Conservation (phyloP, 2,797 vertebrate species). For the Pyrocephalus nanus region DNA sequence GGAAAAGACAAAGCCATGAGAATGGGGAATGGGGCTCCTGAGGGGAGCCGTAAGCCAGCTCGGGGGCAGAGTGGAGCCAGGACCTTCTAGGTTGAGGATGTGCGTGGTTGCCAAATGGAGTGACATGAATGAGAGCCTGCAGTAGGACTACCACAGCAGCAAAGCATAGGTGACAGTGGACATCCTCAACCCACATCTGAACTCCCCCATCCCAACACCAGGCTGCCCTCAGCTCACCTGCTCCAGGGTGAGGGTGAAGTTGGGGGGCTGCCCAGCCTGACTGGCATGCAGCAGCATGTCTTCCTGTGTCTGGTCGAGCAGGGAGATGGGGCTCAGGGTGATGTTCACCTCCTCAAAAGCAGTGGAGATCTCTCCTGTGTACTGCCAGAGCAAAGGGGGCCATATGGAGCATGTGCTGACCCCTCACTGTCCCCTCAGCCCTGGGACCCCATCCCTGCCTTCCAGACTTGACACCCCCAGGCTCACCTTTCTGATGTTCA, state of each 20-base stretch:
- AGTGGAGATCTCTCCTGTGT: constrained; percentile 73
- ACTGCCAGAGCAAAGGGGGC: constrained; percentile 63
- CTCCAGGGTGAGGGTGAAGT: constrained; percentile 61
- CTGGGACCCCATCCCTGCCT: neutral
- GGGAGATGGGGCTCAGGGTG: constrained; percentile 64
- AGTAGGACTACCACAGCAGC: neutral
- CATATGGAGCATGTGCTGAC: neutral
- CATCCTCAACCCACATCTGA: neutral
- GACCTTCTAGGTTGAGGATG: neutral
- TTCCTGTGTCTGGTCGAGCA: constrained; percentile 72
- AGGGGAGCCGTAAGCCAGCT: neutral
- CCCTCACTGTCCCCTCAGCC: neutral
- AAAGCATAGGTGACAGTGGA: neutral
- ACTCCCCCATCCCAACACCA: neutral
- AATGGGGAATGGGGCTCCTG: rapidly evolving
- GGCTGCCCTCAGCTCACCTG: constrained; percentile 70
- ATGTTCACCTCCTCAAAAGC: constrained; percentile 74
- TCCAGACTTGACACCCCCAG: neutral
- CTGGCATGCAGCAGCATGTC: constrained; percentile 59
- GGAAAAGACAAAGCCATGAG: neutral
- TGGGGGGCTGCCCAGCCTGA: neutral
- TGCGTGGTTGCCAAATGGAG: neutral
- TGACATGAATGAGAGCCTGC: neutral
- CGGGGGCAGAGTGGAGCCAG: neutral
- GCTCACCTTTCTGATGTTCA: constrained; percentile 78